Conservation (phyloP, 2,888 invertebrate species). For the Desoria tigrina region DNA sequence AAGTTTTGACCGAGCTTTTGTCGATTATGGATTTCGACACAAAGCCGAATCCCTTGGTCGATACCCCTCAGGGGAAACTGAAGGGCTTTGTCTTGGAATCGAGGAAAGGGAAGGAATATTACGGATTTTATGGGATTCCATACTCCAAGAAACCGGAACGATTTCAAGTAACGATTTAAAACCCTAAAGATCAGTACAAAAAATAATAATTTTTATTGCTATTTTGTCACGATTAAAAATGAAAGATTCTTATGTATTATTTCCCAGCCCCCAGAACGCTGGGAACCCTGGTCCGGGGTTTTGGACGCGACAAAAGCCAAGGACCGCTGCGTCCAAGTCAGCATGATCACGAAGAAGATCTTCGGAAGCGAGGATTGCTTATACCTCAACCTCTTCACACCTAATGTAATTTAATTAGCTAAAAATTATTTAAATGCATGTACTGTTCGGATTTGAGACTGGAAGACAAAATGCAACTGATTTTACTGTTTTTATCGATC, state of each 20-base stretch:
- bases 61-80: slow-evolving; percentile 38
- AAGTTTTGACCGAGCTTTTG: no score
- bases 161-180: slow-evolving; percentile 39
- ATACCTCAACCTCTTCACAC: slow-evolving; percentile 37
- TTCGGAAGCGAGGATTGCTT: slow-evolving; percentile 31
- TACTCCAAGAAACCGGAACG: slow-evolving; percentile 33
- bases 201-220: slow-evolving; percentile 1
- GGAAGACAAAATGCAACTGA: no score
- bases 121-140: slow-evolving; percentile 41
- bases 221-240: slow-evolving; percentile 6
- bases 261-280: slow-evolving; percentile 30
- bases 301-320: slow-evolving; percentile 34
- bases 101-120: slow-evolving; percentile 30
- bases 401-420: slow-evolving; percentile 25
- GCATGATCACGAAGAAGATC: slow-evolving; percentile 5
- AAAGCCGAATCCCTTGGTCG: neutral
- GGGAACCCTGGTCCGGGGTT: slow-evolving; percentile 41
- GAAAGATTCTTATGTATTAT: neutral
- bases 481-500: no score
- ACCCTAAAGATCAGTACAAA: neutral
- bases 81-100: slow-evolving; percentile 35
- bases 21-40: neutral
- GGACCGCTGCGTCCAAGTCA: slow-evolving; percentile 34
- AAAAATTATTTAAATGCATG: no score
- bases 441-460: no score